Evolutionary conservation across 2,888 invertebrate species (phyloP), one percentile per base, ranked within the genome.

Genomic region (Nemurella pictetii): DNA sequence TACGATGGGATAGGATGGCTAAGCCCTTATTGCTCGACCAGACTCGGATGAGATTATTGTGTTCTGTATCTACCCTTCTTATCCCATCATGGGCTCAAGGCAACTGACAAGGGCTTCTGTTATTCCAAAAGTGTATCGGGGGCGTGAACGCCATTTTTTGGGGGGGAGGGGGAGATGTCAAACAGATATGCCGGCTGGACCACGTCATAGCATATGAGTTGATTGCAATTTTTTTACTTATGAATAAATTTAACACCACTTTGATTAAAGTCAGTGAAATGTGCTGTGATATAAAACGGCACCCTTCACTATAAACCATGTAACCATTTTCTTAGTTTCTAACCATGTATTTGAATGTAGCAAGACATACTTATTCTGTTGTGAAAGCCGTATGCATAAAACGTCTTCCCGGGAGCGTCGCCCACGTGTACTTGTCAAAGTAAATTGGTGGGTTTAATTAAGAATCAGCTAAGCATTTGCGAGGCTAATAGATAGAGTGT

Each of bases 21-120:
- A 75, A 75, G 75, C 75, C 75, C 75, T 27, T 75, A 75, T 75
- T 75, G 75, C 75, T 75, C 75, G 27, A 75, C 75, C 28, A 28
- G 75, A 75, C 75, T 75, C 28, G 75, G 75, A 55, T 75, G 75
- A 75, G 75, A 75, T 75, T 75, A 75, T 75, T 75, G 75, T 75
- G 75, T 75, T 75, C 75, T 75, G 27, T 75, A 75, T 75, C 75
- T 75, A 75, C 75, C 75, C 75, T 75, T 75, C 75, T 75, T 75
- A 75, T 75, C 75, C 75, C 75, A 75, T 75, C 75, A 75, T 4
- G 75, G 75, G 28, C 75, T 75, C 75, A 75, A 26, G 75, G 26
- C 75, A 75, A 75, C 55, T 75, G 75, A 75, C 75, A 75, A 27
- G 75, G 75, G 27, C 75, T 75, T 26, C 75, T 75, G 75, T 75